Evolutionary conservation across 2,113 vertebrate genomes (phyloP), one percentile per base, ranked within the genome.

Genomic region (Edolisoma coerulescens): DNA sequence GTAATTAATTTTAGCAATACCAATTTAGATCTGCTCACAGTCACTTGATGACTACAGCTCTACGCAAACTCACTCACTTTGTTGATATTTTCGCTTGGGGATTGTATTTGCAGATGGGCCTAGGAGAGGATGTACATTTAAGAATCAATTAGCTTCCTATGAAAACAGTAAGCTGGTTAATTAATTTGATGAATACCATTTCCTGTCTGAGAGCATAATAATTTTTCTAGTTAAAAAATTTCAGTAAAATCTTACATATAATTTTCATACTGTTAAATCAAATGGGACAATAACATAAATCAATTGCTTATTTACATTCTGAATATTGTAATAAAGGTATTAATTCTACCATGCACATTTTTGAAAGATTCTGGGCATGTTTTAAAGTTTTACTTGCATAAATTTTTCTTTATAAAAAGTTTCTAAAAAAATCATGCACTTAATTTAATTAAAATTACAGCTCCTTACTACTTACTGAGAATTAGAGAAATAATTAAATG

Each of bases 401-500:
- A 67, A 11, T 50, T 67, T 39, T 39, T 60, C 54, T 86, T 79
- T 75, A 68, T 67, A 63, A 27, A 77, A 53, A 12, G 6, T 75
- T 96, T 81, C 20, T 67, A 14, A 87, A 89, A 93, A 84, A 90
- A 65, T 6, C 1, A 60, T 37, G 8, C n/a, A 47, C 35, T 76
- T 88, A 59, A 16, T 73, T 79, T 80, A 92, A 83, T 96, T 85
- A 86, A 87, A 95, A 79, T 59, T 74, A 27, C 24, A 90, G 14
- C 6, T 53, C 42, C 44, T 76, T 63, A 35, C 19, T 65, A 75
- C 24, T 71, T 87, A 50, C 22, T 77, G 47, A 63, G 60, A 77
- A 79, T 54, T 42, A 26, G 7, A 83, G 32, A 89, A 89, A 52
- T 65, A 78, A 41, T 70, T 47, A 93, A 77, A 68, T 27, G 6